These are phyloP conservation scores for Cyprinodon diabolis DNA, from an alignment of 2,797 vertebrate genomes.

Conservation along the genomic window DNA sequence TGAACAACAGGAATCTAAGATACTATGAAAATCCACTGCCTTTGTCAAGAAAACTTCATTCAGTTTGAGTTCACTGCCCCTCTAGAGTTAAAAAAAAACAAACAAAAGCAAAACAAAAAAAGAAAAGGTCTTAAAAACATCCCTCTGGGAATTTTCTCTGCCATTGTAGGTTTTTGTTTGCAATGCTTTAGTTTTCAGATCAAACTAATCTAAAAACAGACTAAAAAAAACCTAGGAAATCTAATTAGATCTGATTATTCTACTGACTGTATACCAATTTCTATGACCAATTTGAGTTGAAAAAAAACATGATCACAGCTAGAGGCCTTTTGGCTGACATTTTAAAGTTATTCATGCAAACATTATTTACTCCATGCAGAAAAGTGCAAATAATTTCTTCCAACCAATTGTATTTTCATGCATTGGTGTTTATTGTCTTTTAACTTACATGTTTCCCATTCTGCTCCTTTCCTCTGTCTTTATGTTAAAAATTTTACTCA, in stretches of 20 bases:
- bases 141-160: not conserved
- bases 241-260: slow-evolving; percentile 1
- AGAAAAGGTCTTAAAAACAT: not conserved
- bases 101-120: no score
- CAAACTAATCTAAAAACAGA: not conserved
- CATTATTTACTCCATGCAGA: not conserved
- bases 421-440: not conserved
- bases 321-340: slow-evolving; percentile 84
- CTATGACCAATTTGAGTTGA: slow-evolving; percentile 91
- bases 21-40: no score
- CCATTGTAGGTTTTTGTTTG: not conserved
- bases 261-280: slow-evolving; percentile 1
- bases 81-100: no score
- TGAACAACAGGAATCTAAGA: no score
- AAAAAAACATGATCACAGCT: slow-evolving; percentile 98
- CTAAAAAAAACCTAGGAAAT: not conserved
- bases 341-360: slow-evolving; percentile 19
- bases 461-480: not conserved
- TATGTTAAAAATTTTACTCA: not conserved
- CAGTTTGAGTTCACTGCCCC: no score
- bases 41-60: no score
- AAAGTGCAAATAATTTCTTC: not conserved
- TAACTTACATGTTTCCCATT: not conserved
- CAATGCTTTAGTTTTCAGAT: not conserved
- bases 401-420: not conserved